These are phyloP conservation scores for Mesocentrotus franciscanus DNA, from an alignment of 53 echinoderm and acorn worm genomes.

Conservation along the genomic window DNA sequence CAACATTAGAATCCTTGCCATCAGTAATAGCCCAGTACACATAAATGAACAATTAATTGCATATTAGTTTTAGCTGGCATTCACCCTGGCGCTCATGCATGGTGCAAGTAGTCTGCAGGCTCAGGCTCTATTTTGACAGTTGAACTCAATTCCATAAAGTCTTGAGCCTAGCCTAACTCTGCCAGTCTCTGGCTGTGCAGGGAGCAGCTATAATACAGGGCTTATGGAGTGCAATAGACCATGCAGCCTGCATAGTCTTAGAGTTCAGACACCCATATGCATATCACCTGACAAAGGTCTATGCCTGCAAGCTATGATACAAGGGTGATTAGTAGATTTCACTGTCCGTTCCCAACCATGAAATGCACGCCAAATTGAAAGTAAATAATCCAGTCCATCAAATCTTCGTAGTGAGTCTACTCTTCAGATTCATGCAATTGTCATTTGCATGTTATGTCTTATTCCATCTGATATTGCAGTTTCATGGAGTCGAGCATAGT, in stretches of 20 bases:
- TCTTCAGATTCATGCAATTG: background rate
- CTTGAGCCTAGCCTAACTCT: too few species aligned
- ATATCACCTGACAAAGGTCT: too few species aligned
- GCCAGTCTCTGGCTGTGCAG: too few species aligned
- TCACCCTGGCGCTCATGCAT: slow-evolving; percentile 12
- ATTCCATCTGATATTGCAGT: background rate
- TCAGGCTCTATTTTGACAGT: too few species aligned
- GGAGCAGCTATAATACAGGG: too few species aligned
- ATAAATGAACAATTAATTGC: slow-evolving; percentile 24
- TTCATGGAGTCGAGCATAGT: background rate
- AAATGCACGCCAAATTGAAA: slow-evolving; percentile 24
- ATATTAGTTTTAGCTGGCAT: slow-evolving; percentile 27
- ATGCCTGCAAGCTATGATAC: background rate
- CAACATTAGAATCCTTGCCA: background rate
- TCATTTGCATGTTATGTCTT: background rate
- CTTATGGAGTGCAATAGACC: too few species aligned
- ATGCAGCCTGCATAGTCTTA: too few species aligned
- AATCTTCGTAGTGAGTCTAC: background rate
- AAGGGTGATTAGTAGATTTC: background rate
- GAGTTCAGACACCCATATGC: too few species aligned
- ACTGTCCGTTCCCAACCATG: slow-evolving; percentile 12
- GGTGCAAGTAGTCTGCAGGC: too few species aligned
- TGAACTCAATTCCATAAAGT: too few species aligned
- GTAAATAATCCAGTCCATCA: slow-evolving; percentile 38
- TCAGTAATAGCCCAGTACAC: background rate